Conservation (phyloP, 2,888 invertebrate species). For the Agrochola litura region DNA sequence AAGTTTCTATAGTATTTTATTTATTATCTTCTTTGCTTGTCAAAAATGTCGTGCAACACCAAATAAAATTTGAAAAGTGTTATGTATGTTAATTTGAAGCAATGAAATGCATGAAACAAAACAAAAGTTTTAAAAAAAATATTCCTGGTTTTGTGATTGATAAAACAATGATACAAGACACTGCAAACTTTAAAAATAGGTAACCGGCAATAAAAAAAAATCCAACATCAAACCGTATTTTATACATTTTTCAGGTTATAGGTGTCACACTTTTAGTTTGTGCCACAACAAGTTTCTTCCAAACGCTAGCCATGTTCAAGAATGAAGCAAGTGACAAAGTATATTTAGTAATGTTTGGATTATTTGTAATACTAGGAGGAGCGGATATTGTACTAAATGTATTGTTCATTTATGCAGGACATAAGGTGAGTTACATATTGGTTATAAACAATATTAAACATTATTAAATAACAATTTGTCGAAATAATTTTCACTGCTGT, state of each 20-base stretch:
- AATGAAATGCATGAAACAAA: not conserved
- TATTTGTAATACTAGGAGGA: slow-evolving; percentile 21
- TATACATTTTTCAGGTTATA: not conserved
- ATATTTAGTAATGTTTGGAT: slow-evolving; percentile 5
- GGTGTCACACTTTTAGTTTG: slow-evolving; percentile 10
- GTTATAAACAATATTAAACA: not conserved
- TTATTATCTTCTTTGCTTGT: not conserved
- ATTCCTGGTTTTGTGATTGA: too few relatives aligned
- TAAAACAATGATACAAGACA: too few relatives aligned
- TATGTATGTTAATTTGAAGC: not conserved
- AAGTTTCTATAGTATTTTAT: not conserved
- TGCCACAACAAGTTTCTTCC: not conserved
- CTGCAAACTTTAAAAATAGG: not conserved
- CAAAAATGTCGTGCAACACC: not conserved
- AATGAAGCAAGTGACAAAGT: not conserved
- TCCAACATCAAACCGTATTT: not conserved
- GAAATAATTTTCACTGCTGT: not conserved
- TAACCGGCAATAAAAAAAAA: too few relatives aligned
- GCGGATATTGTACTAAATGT: slow-evolving; percentile 35
- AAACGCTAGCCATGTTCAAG: not conserved
- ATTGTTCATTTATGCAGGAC: slow-evolving; percentile 34
- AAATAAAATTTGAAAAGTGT: not conserved
- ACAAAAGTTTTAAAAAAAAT: not conserved
- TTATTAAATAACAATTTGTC: not conserved
- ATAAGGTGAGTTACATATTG: slow-evolving; percentile 26